Base-by-base conservation (phyloP, 2,797 vertebrate genomes). In the Alcedo atthis region DNA sequence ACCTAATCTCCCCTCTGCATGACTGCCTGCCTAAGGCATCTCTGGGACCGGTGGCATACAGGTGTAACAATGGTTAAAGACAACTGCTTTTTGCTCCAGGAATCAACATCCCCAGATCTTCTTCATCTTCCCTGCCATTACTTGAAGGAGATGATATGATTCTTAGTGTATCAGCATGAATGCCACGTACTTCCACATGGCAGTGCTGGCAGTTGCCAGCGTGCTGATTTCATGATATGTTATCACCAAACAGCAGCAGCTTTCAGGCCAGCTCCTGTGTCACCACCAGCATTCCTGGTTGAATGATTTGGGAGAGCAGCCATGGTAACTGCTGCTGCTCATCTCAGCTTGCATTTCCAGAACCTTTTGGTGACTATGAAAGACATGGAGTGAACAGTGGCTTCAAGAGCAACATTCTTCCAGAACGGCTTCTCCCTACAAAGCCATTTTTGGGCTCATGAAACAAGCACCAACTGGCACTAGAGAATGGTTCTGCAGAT, bases 221-320 rank as follows among this genome's bases (percentile, higher is more conserved):
- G 0, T 3, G 19, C 30, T 68, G 24, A 1, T 46, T 51, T 76
- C 58, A 7, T 59, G n/a, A 4, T 22, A 5, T 0, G 7, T 15
- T 21, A 24, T 26, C 30, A 25, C 46, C 37, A 68, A 80, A 48
- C 8, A 78, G 28, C 62, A 68, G 33, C 54, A 83, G 51, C 45
- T 81, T 64, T 28, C 46, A 85, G 25, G 21, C 54, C 89, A 89
- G 3, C 12, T 68, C 24, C 42, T 79, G 1, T 11, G 33, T 25
- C 21, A 46, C 51, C 51, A 80, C 5, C 20, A 67, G 12, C 15
- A 49, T 20, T 61, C 14, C 68, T 32, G 45, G 3, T 6, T 74
- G 14, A 80, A 68, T 14, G 30, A 53, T 40, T 88, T 63, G 48
- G 37, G 45, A 79, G 12, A 77, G 22, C 45, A 80, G 35, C 28